Percentiles rank a stretch among this genome's conserved stretches.
Evolutionary conservation across 2,797 vertebrate species (phyloP).

Genomic region (Pempheris klunzingeri): DNA sequence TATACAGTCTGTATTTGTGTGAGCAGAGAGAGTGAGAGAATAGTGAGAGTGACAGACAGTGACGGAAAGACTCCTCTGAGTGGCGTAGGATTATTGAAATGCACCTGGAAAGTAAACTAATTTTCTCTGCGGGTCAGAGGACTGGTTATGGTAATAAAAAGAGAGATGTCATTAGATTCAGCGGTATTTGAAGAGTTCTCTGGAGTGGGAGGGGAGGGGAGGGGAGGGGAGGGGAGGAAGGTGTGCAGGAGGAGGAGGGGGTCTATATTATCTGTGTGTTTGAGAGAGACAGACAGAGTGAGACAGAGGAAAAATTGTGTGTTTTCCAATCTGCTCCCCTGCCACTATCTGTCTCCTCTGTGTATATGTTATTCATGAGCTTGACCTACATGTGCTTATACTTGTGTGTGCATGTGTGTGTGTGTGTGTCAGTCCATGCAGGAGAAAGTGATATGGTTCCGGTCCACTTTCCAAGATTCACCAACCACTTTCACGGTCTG

Average conservation of each 20-base stretch:
- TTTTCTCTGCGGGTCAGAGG: slow-evolving; percentile 74
- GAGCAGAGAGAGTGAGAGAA: slow-evolving; percentile 19
- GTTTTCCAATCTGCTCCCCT: slow-evolving; percentile 66
- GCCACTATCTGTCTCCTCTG: slow-evolving; percentile 60
- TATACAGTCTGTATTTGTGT: slow-evolving; percentile 49
- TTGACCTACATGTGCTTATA: slow-evolving; percentile 73
- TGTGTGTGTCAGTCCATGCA: slow-evolving; percentile 26
- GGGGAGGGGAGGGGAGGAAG: neutral
- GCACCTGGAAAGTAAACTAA: slow-evolving; percentile 76
- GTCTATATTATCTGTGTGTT: slow-evolving; percentile 44
- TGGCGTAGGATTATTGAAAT: slow-evolving; percentile 72
- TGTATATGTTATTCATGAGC: slow-evolving; percentile 78
- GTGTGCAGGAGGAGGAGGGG: neutral
- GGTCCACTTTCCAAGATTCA: slow-evolving; percentile 71
- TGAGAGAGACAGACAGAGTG: slow-evolving; percentile 46
- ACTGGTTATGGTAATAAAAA: slow-evolving; percentile 80
- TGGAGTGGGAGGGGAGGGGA: slow-evolving; percentile 22
- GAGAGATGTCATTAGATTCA: slow-evolving; percentile 78
- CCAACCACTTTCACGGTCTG: slow-evolving; percentile 74
- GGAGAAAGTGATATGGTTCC: slow-evolving; percentile 68
- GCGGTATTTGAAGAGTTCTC: slow-evolving; percentile 74
- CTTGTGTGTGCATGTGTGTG: slow-evolving; percentile 44
- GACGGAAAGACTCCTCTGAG: slow-evolving; percentile 55
- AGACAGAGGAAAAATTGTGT: slow-evolving; percentile 32
- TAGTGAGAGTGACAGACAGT: slow-evolving; percentile 40